Percentiles rank a stretch among this genome's conserved stretches.
Evolutionary conservation across 53 echinoderm and acorn worm genomes (phyloP).

Genomic region (Echinometra lucunter): DNA sequence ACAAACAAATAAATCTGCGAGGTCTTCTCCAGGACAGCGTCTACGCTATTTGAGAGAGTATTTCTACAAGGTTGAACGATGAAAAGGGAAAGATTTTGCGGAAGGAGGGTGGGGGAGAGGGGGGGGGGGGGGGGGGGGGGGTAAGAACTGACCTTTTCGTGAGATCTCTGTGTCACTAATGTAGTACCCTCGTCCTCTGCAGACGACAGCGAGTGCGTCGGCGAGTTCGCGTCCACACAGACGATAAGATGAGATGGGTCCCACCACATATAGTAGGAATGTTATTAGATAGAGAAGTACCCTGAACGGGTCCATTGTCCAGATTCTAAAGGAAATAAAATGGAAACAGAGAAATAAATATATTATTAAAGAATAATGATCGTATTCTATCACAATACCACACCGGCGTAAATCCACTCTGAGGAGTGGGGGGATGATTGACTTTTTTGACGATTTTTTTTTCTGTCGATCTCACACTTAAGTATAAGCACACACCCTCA

Average conservation of each 20-base stretch:
- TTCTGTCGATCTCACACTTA: no score
- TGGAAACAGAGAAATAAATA: neutral
- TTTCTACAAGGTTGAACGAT: no score
- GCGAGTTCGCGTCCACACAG: conserved; percentile 81
- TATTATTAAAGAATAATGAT: neutral
- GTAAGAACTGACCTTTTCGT: conserved; percentile 30
- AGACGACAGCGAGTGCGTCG: conserved; percentile 77
- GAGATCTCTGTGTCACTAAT: neutral
- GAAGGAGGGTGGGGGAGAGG: no score
- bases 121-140: neutral
- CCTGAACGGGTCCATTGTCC: conserved; percentile 74
- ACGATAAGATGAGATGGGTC: conserved; percentile 53
- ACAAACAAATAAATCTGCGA: no score
- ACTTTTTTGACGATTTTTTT: no score
- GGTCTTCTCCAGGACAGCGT: no score
- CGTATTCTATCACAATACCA: no score
- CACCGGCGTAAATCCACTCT: no score
- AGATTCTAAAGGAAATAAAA: conserved; percentile 27
- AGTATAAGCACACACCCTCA: no score
- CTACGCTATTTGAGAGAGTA: no score
- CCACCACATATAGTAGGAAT: conserved; percentile 65
- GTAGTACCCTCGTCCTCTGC: conserved; percentile 87
- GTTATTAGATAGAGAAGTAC: conserved; percentile 62
- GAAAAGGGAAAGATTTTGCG: no score
- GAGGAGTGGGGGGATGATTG: no score